phyloP scores from a whole-genome alignment of 2,797 vertebrate genomes.

The Danio aesculapii region DNA sequence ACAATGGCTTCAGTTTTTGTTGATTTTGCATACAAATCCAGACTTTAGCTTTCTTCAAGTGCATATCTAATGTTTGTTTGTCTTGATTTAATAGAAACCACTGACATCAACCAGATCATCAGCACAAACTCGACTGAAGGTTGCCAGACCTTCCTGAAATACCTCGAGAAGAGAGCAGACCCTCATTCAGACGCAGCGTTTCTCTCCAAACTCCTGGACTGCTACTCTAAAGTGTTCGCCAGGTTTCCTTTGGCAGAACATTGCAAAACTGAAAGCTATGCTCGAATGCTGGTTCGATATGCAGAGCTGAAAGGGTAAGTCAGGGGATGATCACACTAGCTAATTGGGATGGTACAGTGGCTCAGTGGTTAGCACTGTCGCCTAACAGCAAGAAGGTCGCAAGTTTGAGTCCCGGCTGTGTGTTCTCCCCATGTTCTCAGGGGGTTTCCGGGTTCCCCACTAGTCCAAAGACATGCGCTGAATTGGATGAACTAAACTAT shows the following conservation, averaged over 20 bases:
- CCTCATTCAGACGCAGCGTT: slow-evolving; percentile 80
- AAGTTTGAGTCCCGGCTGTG: too few relatives aligned
- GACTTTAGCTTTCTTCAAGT: background rate
- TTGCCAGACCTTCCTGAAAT: slow-evolving; percentile 85
- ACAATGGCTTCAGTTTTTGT: background rate
- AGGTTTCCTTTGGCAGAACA: slow-evolving; percentile 87
- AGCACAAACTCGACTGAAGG: slow-evolving; percentile 87
- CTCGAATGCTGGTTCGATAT: slow-evolving; percentile 91
- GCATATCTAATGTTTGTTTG: background rate
- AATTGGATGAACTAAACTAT: too few relatives aligned
- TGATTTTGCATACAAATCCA: background rate
- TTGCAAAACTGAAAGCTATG: slow-evolving; percentile 88
- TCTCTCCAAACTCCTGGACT: slow-evolving; percentile 88
- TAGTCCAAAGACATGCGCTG: too few relatives aligned
- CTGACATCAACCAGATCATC: slow-evolving; percentile 86
- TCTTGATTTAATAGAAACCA: slow-evolving; percentile 80
- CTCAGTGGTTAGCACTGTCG: too few relatives aligned
- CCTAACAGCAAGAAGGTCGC: too few relatives aligned
- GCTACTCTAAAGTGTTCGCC: slow-evolving; percentile 88
- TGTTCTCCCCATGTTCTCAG: too few relatives aligned
- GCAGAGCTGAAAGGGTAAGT: slow-evolving; percentile 92
- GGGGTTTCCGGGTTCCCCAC: too few relatives aligned
- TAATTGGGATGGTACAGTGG: too few relatives aligned
- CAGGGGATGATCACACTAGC: background rate
- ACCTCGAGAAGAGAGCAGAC: slow-evolving; percentile 86